A percentile compares a stretch with the other conserved stretches of the same genome.
Evolutionary conservation across 2,888 invertebrate species (phyloP).

Genomic region (Cotesia congregata): DNA sequence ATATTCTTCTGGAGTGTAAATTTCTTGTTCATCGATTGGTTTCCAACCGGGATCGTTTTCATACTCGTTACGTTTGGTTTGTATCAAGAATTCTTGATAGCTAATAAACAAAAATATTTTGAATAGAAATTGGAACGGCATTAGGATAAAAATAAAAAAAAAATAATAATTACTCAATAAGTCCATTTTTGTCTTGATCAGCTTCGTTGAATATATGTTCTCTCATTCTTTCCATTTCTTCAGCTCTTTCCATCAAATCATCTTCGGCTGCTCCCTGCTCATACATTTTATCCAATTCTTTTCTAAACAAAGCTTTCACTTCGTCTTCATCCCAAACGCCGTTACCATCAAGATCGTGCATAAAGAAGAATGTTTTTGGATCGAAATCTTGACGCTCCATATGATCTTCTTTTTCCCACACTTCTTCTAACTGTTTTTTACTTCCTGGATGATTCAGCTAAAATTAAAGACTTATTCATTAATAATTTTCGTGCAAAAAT

Average conservation of each 20-base stretch:
- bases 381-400: conserved; percentile 92
- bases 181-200: conserved; percentile 88
- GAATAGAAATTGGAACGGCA: conserved; percentile 4
- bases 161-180: conserved; percentile 76
- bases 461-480: conserved; percentile 14
- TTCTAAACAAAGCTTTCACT: conserved; percentile 91
- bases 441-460: conserved; percentile 91
- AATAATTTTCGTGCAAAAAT: neutral
- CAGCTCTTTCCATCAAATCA: conserved; percentile 88
- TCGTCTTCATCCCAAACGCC: conserved; percentile 94
- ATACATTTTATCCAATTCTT: conserved; percentile 96
- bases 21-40: conserved; percentile 86
- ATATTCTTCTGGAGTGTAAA: conserved; percentile 89
- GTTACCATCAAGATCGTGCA: conserved; percentile 95
- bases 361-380: conserved; percentile 94
- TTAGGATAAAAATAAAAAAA: conserved; percentile 2
- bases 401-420: conserved; percentile 97
- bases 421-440: conserved; percentile 96
- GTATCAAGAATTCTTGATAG: conserved; percentile 88
- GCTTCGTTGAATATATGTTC: conserved; percentile 96
- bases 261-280: conserved; percentile 87
- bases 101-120: conserved; percentile 68
- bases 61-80: conserved; percentile 87
- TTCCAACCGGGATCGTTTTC: conserved; percentile 94
- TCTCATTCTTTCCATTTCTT: conserved; percentile 99